Conservation (phyloP, 2,797 vertebrate genomes). For the Gymnodraco acuticeps region DNA sequence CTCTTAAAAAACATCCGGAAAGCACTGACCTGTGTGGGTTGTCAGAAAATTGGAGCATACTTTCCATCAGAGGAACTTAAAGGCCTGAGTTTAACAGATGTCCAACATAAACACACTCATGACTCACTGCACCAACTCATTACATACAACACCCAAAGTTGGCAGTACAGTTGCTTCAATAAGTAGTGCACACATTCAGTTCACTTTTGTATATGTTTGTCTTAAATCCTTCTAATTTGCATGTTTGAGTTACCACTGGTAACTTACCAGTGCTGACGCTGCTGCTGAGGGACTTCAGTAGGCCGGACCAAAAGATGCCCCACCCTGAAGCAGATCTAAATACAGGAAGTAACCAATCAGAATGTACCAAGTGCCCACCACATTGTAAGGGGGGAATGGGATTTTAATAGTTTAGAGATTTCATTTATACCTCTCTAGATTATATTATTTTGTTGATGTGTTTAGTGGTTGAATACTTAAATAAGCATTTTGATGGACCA, state of each 20-base stretch:
- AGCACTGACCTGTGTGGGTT: background rate
- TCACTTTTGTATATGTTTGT: background rate
- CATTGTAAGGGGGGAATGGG: background rate
- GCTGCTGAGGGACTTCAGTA: background rate
- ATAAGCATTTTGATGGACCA: background rate
- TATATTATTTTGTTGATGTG: background rate
- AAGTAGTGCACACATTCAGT: background rate
- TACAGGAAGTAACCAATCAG: background rate
- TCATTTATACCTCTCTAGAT: background rate
- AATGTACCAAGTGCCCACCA: background rate
- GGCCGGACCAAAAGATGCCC: background rate
- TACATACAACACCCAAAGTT: background rate
- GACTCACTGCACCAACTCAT: slow-evolving; percentile 7
- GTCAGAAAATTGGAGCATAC: background rate
- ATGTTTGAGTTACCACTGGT: too few relatives aligned
- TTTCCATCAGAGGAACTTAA: background rate
- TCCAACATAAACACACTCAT: background rate
- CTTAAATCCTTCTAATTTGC: background rate
- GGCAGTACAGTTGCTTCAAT: background rate
- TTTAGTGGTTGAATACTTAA: background rate
- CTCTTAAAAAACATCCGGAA: too few relatives aligned
- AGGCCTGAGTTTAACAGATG: background rate
- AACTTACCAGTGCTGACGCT: background rate
- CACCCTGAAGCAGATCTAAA: background rate
- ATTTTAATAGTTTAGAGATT: background rate